phyloP scores from a whole-genome alignment of 2,113 vertebrate species.

The Notarius lentiginosus region DNA sequence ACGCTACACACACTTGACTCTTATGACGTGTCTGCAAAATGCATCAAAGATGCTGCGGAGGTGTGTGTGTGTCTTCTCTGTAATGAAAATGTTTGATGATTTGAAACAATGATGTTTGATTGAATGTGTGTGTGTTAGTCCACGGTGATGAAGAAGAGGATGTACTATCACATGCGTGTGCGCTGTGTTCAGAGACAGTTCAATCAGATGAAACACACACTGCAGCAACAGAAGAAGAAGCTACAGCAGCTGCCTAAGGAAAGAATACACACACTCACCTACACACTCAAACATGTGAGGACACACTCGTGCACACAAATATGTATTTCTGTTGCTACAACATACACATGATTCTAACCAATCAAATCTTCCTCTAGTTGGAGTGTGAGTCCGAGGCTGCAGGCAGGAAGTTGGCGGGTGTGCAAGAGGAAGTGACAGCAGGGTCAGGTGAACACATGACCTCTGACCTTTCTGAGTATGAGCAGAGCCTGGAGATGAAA shows the following conservation, averaged over 20 bases:
- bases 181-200: constrained; percentile 75
- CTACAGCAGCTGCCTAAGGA: constrained; percentile 75
- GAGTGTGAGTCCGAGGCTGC: constrained; percentile 64
- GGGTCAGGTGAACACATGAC: constrained; percentile 44
- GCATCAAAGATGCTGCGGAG: constrained; percentile 82
- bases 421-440: constrained; percentile 49
- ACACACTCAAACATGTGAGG: constrained; percentile 78
- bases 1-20: constrained; percentile 80
- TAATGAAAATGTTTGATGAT: background rate
- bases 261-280: constrained; percentile 72
- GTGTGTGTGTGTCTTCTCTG: constrained; percentile 73
- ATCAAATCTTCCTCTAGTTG: constrained; percentile 62
- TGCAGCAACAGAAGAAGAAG: constrained; percentile 73
- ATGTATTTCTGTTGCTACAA: background rate
- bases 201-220: constrained; percentile 66
- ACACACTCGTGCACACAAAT: background rate
- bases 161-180: constrained; percentile 89
- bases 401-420: constrained; percentile 52
- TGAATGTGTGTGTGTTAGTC: constrained; percentile 65
- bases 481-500: constrained; percentile 65
- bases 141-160: constrained; percentile 85
- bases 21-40: constrained; percentile 76
- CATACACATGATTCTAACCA: background rate
- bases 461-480: constrained; percentile 20
- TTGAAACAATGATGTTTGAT: background rate